Percentiles rank a stretch among this genome's conserved stretches.
These are phyloP conservation scores for Argyresthia albistria DNA, from an alignment of 2,888 invertebrate genomes.

Conservation along the genomic window DNA sequence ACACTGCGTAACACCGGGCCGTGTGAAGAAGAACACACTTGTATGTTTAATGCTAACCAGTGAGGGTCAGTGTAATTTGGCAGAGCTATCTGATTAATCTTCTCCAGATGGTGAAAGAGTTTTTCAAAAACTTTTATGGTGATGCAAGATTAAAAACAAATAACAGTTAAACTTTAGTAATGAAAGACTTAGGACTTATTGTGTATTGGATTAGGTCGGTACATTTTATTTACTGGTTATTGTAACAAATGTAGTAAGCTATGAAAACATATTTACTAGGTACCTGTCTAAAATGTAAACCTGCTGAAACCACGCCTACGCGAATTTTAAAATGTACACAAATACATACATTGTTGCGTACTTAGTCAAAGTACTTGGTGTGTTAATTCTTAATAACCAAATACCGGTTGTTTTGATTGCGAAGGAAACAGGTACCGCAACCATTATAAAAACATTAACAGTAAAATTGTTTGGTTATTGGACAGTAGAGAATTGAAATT, in stretches of 20 bases:
- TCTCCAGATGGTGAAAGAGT: background rate
- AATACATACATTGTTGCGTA: background rate
- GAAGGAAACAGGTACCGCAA: background rate
- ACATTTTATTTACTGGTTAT: background rate
- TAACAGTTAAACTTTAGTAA: background rate
- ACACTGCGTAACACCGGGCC: conserved; percentile 11
- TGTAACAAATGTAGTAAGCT: background rate
- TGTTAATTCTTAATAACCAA: background rate
- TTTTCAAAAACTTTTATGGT: background rate
- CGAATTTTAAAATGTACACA: too few relatives aligned
- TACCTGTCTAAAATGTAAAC: background rate
- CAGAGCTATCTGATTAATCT: background rate
- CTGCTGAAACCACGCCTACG: background rate
- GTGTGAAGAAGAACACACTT: background rate
- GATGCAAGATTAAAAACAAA: background rate
- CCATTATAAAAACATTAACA: conserved; percentile 3
- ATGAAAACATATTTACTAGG: too few relatives aligned
- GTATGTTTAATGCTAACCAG: background rate
- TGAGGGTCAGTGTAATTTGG: background rate
- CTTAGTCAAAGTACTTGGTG: background rate
- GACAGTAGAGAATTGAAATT: too few relatives aligned
- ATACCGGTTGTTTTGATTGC: background rate
- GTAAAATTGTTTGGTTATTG: background rate
- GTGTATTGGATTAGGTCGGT: too few relatives aligned
- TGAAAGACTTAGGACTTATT: too few relatives aligned